Evolutionary conservation across 2,113 vertebrate genomes (phyloP).

Genomic region (Fregetta grallaria): DNA sequence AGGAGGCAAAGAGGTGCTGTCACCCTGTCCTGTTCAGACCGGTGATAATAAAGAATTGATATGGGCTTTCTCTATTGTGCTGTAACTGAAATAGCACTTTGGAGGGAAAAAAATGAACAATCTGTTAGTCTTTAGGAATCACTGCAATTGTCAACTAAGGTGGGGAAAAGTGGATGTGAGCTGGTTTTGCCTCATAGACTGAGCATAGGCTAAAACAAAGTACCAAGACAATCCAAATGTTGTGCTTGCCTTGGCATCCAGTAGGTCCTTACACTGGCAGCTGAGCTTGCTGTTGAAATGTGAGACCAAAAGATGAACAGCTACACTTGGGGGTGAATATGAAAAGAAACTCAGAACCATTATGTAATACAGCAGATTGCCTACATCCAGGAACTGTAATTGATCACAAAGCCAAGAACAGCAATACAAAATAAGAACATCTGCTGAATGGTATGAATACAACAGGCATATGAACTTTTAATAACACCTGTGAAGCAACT

Average conservation of each 20-base stretch:
- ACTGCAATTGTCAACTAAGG: background rate
- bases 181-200: background rate
- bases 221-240: background rate
- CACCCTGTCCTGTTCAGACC: background rate
- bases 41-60: background rate
- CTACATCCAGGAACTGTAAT: background rate
- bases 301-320: background rate
- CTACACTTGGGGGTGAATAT: background rate
- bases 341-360: background rate
- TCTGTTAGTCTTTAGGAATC: background rate
- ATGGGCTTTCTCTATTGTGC: background rate
- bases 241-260: background rate
- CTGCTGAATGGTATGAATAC: background rate
- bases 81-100: background rate
- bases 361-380: background rate
- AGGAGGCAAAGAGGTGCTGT: background rate
- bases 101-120: accelerated
- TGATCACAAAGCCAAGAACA: background rate
- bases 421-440: background rate
- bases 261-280: background rate
- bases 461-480: background rate
- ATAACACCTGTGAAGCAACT: background rate
- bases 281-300: background rate
- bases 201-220: background rate
- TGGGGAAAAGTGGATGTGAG: background rate